Base-by-base conservation (phyloP, 1,140 invertebrate species). In the Magallana angulata region DNA sequence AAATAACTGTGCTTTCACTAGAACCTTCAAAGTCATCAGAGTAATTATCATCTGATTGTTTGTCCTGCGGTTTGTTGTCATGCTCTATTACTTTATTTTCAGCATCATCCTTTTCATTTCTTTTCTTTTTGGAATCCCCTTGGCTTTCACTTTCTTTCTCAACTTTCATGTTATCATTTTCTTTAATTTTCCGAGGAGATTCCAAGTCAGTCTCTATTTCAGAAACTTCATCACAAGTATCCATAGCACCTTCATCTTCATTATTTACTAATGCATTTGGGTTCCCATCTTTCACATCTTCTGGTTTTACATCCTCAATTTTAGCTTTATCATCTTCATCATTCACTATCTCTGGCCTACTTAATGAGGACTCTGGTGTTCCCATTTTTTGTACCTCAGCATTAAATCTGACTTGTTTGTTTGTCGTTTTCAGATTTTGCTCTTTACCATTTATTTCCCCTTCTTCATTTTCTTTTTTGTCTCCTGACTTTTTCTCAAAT, bases 221-320 rank as follows among this genome's bases (percentile, higher is more conserved):
- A 48, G 91, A 92, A 1, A 91, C 91, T 76, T 92, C 92, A 90
- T 92, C 91, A 86, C 91, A 90, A 14, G 91, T 91, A 60, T 91
- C 90, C 30, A 84, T 60, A 7, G 80, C 82, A 82, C 68, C 88
- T 84, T 83, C 68, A n/a, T 76, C 86, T 60, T 84, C 82, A 14
- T 87, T 59, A 36, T 83, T 64, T 18, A 81, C 8, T 14, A 81
- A 71, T 56, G 48, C 71, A 59, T 85, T 64, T 12, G 68, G 14
- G 24, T 86, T 76, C 56, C 16, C 57, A n/a, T 82, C 48, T 8
- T 71, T 5, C 18, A 56, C 18, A 84, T 84, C 82, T 30, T 56
- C 48, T 6, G 57, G 57, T 11, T 60, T 16, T 0, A 84, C 57
- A 48, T 59, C 57, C 11, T 84, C 82, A 18, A 60, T 62, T 62